A percentile compares a stretch with the other conserved stretches of the same genome.
Evolutionary conservation across 2,797 vertebrate genomes (phyloP).

Genomic region (Parambassis ranga): DNA sequence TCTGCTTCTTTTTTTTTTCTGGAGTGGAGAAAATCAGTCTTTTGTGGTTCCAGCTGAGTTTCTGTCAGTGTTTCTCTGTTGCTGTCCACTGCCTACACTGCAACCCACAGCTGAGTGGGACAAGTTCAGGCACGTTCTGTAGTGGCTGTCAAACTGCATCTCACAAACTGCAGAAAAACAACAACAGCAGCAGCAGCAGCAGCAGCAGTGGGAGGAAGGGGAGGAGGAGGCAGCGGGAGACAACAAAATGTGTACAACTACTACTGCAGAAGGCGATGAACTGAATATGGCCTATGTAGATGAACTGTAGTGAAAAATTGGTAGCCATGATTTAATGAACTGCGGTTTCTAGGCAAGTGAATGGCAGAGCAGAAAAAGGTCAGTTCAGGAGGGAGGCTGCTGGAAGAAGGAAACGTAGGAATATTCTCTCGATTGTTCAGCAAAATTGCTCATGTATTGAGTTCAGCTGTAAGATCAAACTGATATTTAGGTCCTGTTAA

Average conservation of each 20-base stretch:
- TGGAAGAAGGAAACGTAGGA: not conserved
- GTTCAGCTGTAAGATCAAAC: not conserved
- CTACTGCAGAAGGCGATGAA: no score
- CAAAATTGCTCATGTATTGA: not conserved
- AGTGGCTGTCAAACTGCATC: conserved; percentile 39
- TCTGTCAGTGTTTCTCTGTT: conserved; percentile 16
- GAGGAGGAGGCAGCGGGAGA: not conserved
- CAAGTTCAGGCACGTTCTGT: conserved; percentile 43
- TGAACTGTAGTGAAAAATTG: not conserved
- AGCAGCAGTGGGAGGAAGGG: not conserved
- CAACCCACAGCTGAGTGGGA: conserved; percentile 31
- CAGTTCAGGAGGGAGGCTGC: not conserved
- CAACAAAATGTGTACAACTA: no score
- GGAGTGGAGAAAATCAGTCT: conserved; percentile 20
- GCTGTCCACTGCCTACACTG: conserved; percentile 24
- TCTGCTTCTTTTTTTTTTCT: not conserved
- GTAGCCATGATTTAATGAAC: not conserved
- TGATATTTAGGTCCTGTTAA: not conserved
- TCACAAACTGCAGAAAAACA: conserved; percentile 26
- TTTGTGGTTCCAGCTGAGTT: conserved; percentile 28
- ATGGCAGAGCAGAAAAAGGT: not conserved
- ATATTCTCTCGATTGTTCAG: not conserved
- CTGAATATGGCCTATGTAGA: no score
- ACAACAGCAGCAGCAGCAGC: conserved; percentile 5
- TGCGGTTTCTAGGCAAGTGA: not conserved